Evolutionary conservation across 2,888 invertebrate species (phyloP), one percentile per base, ranked within the genome.

Genomic region (Digitonthophagus gazella): DNA sequence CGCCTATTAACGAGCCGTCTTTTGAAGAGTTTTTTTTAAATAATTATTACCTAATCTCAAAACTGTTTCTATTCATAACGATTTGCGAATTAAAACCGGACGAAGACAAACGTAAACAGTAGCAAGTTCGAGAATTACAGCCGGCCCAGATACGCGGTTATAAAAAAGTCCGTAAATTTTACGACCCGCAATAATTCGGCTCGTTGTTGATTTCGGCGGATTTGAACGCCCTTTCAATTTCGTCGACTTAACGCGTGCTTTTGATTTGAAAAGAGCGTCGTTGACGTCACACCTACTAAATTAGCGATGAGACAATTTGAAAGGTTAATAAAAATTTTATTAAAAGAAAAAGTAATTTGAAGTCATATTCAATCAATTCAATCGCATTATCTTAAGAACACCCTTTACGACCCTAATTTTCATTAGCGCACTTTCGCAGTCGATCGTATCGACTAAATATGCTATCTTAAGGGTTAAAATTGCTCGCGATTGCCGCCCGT

Each of bases 381-480:
- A 20, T 61, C 54, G 8, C 28, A 22, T 56, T 56, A 67, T 69
- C 66, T 16, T 57, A 19, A 67, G 69, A 69, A 67, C 28, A 65
- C 65, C 69, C 68, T 72, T 68, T 66, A 71, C 70, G 67, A 66
- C 69, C 71, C 72, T 72, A 75, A 75, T 75, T 75, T 74, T 74
- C 74, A 75, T 75, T 75, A 75, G 74, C 28, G 28, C 72, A 71
- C 72, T 73, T 71, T 75, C 74, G 71, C 74, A 72, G 67, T 58
- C 72, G 72, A 75, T 75, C 71, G 72, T 72, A 67, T 69, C 71
- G 58, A 70, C 72, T 74, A 75, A 75, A 75, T 75, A 72, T 72
- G 68, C 67, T 72, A 71, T 70, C 71, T 71, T 71, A 72, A 65
- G 28, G 73, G 68, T 69, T 69, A 69, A 63, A 72, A 72, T 72